Percentiles rank a stretch among this genome's conserved stretches.
phyloP scores from a whole-genome alignment of 2,797 vertebrate species.

The Tympanoctomys barrerae region DNA sequence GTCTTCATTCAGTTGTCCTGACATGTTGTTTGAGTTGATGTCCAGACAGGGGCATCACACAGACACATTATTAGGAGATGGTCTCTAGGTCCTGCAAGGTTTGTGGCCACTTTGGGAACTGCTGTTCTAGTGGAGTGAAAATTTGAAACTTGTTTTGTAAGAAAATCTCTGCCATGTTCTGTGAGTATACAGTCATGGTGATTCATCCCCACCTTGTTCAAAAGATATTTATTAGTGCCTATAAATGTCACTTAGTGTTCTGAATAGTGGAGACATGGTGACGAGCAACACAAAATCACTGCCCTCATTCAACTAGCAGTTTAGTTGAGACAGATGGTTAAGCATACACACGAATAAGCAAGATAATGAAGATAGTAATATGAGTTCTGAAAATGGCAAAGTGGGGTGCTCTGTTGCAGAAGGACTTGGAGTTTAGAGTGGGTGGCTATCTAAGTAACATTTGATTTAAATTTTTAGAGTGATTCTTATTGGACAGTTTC shows the following conservation, averaged over 20 bases:
- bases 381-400: not conserved
- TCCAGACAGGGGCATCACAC: not conserved
- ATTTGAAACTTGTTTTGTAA: slow-evolving; percentile 51
- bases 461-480: slow-evolving; percentile 13
- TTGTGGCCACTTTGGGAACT: not conserved
- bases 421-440: not conserved
- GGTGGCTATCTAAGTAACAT: not conserved
- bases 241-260: not conserved
- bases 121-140: not conserved
- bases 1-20: not conserved
- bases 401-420: not conserved
- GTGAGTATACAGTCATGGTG: not conserved
- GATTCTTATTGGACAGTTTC: not conserved
- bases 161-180: slow-evolving; percentile 36
- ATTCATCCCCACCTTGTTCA: slow-evolving; percentile 4
- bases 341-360: not conserved
- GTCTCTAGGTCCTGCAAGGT: not conserved
- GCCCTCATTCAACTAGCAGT: not conserved
- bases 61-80: not conserved
- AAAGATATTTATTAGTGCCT: not conserved
- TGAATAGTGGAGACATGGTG: not conserved
- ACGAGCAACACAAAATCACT: not conserved
- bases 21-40: slow-evolving; percentile 27
- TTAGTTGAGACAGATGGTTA: not conserved
- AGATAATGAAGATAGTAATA: not conserved